Evolutionary conservation across 2,113 vertebrate species (phyloP).

Genomic region (Oreochromis tanganicae): DNA sequence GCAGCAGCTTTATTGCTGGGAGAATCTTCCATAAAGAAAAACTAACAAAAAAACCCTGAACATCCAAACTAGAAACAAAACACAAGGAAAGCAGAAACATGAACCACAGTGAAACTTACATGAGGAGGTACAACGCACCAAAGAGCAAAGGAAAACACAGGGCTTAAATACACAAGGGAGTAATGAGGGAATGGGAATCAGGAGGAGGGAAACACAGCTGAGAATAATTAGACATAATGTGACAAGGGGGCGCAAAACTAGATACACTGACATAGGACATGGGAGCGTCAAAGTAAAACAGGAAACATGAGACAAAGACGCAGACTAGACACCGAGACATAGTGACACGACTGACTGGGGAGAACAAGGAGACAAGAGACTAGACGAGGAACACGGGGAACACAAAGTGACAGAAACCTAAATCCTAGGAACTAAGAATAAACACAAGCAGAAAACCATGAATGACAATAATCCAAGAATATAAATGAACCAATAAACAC

Average conservation of each 20-base stretch:
- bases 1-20: background rate
- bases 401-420: background rate
- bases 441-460: background rate
- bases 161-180: background rate
- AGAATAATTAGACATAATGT: background rate
- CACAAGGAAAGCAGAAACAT: background rate
- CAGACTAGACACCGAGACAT: background rate
- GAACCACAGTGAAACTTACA: background rate
- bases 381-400: background rate
- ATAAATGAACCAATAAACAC: background rate
- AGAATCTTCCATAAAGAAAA: background rate
- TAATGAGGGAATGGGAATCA: background rate
- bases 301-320: background rate
- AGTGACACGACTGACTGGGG: background rate
- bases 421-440: background rate
- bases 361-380: background rate
- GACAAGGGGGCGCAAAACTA: background rate
- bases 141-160: background rate
- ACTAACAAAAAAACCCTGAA: background rate
- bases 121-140: background rate
- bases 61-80: background rate
- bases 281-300: background rate
- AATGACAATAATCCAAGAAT: background rate
- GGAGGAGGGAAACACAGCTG: background rate
- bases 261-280: background rate